Evolutionary conservation across 2,797 vertebrate species (phyloP).

Genomic region (Silurus lanzhouensis): DNA sequence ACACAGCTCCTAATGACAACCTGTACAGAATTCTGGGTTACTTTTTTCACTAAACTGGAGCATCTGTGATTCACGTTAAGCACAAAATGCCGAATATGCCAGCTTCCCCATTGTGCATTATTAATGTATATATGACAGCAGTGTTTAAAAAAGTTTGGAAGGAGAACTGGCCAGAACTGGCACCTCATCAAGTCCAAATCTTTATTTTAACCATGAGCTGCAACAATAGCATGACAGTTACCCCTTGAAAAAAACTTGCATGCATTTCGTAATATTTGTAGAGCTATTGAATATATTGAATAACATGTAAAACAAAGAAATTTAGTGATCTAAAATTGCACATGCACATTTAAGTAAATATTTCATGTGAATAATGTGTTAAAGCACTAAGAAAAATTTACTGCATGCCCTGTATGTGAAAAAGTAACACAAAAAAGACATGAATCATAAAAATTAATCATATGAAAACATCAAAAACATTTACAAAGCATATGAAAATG

Average conservation of each 20-base stretch:
- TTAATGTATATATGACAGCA: slow-evolving; percentile 39
- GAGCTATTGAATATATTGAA: too few species aligned
- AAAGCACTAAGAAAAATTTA: background rate
- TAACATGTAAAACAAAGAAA: background rate
- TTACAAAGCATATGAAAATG: background rate
- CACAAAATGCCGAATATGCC: slow-evolving; percentile 9
- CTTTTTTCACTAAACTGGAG: slow-evolving; percentile 53
- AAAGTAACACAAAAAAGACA: background rate
- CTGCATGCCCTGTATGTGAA: background rate
- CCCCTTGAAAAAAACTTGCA: background rate
- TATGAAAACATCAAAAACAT: background rate
- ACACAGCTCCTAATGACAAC: slow-evolving; percentile 66
- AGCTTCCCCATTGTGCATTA: slow-evolving; percentile 1
- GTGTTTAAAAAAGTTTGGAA: slow-evolving; percentile 43
- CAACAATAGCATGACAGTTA: background rate
- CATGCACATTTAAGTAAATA: background rate
- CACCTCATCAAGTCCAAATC: background rate
- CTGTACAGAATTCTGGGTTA: slow-evolving; percentile 70
- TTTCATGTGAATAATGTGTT: background rate
- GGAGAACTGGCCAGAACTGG: background rate
- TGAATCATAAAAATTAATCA: background rate
- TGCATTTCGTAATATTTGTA: too few species aligned
- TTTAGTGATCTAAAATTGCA: background rate
- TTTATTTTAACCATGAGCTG: background rate
- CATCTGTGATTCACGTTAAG: slow-evolving; percentile 32